Evolutionary conservation across 2,888 invertebrate genomes (phyloP), one percentile per base, ranked within the genome.

Genomic region (Luperina testacea): DNA sequence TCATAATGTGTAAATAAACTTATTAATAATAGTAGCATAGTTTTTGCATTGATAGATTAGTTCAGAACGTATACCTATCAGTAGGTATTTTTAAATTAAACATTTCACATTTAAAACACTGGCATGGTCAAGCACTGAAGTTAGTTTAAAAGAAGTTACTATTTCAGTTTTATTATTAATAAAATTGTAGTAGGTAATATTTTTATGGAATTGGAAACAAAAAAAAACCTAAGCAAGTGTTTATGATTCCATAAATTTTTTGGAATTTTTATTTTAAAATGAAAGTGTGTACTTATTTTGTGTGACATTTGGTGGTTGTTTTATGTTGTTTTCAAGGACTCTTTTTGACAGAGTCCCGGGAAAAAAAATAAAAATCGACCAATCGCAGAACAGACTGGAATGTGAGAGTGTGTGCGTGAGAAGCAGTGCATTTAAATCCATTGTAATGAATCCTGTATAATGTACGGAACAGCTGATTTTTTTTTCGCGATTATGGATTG

Each of bases 251-350:
- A 65, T 82, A 72, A 76, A 48, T 27, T 38, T 48, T 48, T 6
- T 57, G 13, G 45, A 13, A 20, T 61, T 51, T 63, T 69, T 70
- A 27, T 78, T 57, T 38, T 57, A 77, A 42, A 42, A 42, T 42
- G 42, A 42, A 42, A 42, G 42, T 42, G 42, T 38, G 38, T 38
- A 9, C 42, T 63, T 75, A 61, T 75, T n/a, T 77, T 13, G n/a
- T 80, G 13, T 17, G 4, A 71, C 69, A 76, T 70, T 83, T 72
- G 75, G 78, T 80, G 77, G 42, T 11, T 77, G 68, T 67, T 72
- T 68, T 45, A n/a, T 74, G 27, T 59, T 70, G 4, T 61, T 67
- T 78, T 15, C 17, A 15, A 59, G 15, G 59, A 59, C 2, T 15
- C n/a, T 15, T 59, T 59, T n/a, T 59, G n/a, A 59, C 9, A 9